Percentiles rank a stretch among this genome's conserved stretches.
phyloP scores from a whole-genome alignment of 2,113 vertebrate genomes.

The Oophaga pumilio region DNA sequence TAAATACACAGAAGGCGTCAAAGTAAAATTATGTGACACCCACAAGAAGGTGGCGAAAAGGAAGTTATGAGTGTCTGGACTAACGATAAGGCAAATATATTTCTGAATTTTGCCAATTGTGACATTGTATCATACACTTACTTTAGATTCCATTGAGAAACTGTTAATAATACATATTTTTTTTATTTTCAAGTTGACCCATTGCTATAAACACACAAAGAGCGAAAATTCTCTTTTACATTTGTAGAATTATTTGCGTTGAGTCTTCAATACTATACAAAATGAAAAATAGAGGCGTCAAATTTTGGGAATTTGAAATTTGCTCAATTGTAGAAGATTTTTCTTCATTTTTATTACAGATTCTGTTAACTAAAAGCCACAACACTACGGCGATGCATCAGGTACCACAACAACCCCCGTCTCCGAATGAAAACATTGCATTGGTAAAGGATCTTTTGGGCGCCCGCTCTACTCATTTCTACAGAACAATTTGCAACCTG shows the following conservation, averaged over 20 bases:
- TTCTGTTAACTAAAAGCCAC: neutral
- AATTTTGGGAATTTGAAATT: neutral
- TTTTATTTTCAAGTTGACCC: no score
- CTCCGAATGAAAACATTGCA: constrained; percentile 32
- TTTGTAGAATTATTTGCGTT: neutral
- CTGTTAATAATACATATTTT: no score
- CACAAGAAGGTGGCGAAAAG: neutral
- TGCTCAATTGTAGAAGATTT: neutral
- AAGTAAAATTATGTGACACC: neutral
- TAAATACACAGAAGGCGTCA: neutral
- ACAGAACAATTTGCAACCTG: constrained; percentile 58
- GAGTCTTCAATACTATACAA: neutral
- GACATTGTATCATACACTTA: neutral
- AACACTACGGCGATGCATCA: neutral
- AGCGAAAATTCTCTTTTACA: neutral
- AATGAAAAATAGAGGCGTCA: neutral
- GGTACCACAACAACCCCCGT: neutral
- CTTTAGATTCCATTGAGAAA: no score
- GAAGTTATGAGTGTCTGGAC: neutral
- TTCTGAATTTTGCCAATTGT: neutral
- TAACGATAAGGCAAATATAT: neutral
- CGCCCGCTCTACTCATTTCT: constrained; percentile 23
- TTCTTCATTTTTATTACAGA: constrained; percentile 6
- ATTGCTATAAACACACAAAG: no score
- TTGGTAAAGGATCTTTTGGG: constrained; percentile 40